Evolutionary conservation across 2,888 invertebrate species (phyloP), one percentile per base, ranked within the genome.

Genomic region (Aporophyla lueneburgensis): DNA sequence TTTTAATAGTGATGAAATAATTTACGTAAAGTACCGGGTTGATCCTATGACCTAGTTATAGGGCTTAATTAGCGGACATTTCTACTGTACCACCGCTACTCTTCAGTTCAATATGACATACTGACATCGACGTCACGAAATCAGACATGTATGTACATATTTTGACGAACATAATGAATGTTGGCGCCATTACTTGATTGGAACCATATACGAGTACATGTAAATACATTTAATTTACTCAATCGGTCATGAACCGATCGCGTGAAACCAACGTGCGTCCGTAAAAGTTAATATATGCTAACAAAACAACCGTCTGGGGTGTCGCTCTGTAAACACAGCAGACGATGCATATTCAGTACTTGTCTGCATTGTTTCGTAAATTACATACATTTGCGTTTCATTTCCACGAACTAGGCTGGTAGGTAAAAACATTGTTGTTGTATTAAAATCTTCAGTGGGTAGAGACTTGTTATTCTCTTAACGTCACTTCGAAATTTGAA

Each of bases 241-340:
- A 51, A 58, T 46, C 43, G 71, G 46, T 80, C 85, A 80, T 80
- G 80, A 56, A 71, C 61, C 46, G 19, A 10, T 0, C 12, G 27
- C 85, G 53, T 84, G 85, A 14, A 40, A 51, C 1, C 43, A 51
- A 0, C 46, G 46, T 80, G 72, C 72, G 72, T 80, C 49, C 21
- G n/a, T 84, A 67, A 49, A 76, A 80, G 46, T 71, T 79, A 79
- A 79, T 78, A 19, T 69, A 83, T 83, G 59, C 84, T 59, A 78
- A 84, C 27, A 49, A 63, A 77, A 77, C 54, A 56, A 51, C 33
- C 51, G 79, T 80, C 79, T 63, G 33, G 10, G 16, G 59, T 54
- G 58, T 61, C 43, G 43, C 80, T n/a, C 3, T 24, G 63, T 79
- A 59, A 71, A 84, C 80, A 80, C 54, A 46, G 62, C n/a, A 61